Base-by-base conservation (phyloP, 2,113 vertebrate genomes). In the Lepidothrix coronata region DNA sequence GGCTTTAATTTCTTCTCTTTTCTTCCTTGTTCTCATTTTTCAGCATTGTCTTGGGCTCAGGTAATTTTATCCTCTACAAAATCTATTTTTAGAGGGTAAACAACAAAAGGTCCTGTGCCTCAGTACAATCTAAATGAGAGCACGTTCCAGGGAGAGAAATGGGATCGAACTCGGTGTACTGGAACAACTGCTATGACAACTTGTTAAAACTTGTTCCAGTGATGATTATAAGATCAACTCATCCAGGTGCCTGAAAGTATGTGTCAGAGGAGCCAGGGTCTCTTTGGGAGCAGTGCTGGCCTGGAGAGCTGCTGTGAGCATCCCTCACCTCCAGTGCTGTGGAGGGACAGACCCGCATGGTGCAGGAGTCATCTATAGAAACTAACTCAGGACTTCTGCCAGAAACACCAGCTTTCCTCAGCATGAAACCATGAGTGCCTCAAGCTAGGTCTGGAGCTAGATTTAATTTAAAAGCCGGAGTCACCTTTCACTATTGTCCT, bases 21-120 rank as follows among this genome's bases (percentile, higher is more conserved):
- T 83, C 83, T 93, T 72, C 68, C 72, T 76, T 51, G 59, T 63
- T 94, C 81, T 93, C 70, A 71, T 91, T 92, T 90, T 68, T 88
- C 58, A 57, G 68, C 43, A 46, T 35, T 89, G 90, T 79, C 83
- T 80, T 66, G 39, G 46, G 82, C 49, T 86, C 86, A 81, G 67
- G 79, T 89, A 88, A 97, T 95, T 88, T 89, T 82, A 86, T 76
- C 77, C 78, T 92, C 86, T 65, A 84, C 1, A 10, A 89, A 85
- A 81, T 77, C 89, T 95, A 81, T 74, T 94, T 95, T 96, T 92
- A 95, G 95, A 91, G n/a, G 65, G 88, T 80, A 97, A 96, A 96
- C 61, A 96, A 84, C 58, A 77, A 85, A 87, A 84, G 92, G 76
- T 71, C 93, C 51, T 0, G 4, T 75, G 90, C 55, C 73, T 80